phyloP scores from a whole-genome alignment of 2,797 vertebrate genomes.

The Pristis pectinata region DNA sequence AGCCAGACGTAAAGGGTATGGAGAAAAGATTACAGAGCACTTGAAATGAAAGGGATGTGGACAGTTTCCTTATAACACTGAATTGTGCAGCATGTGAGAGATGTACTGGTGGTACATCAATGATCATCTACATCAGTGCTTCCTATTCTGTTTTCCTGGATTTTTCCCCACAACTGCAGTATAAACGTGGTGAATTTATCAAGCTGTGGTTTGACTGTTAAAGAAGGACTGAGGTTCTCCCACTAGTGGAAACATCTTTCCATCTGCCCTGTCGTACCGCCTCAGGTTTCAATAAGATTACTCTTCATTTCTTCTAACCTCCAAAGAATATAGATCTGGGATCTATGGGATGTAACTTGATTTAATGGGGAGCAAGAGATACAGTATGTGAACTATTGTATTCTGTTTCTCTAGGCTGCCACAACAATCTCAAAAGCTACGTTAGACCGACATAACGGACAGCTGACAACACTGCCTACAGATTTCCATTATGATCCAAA shows the following conservation, averaged over 20 bases:
- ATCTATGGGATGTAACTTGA: background rate
- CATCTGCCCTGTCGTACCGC: background rate
- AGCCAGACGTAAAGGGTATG: background rate
- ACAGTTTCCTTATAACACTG: background rate
- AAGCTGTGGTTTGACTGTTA: background rate
- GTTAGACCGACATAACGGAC: constrained; percentile 61
- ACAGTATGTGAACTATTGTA: background rate
- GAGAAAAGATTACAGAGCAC: background rate
- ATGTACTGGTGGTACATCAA: background rate
- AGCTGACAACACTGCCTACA: constrained; percentile 72
- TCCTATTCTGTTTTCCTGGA: background rate
- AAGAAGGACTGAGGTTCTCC: background rate
- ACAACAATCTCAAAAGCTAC: constrained; percentile 68
- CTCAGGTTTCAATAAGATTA: background rate
- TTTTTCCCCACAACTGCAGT: background rate
- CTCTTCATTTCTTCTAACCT: background rate
- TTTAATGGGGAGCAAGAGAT: background rate
- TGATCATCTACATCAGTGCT: background rate
- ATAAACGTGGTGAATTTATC: background rate
- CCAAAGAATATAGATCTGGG: background rate
- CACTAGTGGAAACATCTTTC: background rate
- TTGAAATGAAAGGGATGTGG: background rate
- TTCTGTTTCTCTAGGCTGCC: constrained; percentile 60
- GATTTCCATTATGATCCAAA: constrained; percentile 78
- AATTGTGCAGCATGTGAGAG: background rate